Conservation (phyloP, 2,888 invertebrate species). For the Drosophila formosana region DNA sequence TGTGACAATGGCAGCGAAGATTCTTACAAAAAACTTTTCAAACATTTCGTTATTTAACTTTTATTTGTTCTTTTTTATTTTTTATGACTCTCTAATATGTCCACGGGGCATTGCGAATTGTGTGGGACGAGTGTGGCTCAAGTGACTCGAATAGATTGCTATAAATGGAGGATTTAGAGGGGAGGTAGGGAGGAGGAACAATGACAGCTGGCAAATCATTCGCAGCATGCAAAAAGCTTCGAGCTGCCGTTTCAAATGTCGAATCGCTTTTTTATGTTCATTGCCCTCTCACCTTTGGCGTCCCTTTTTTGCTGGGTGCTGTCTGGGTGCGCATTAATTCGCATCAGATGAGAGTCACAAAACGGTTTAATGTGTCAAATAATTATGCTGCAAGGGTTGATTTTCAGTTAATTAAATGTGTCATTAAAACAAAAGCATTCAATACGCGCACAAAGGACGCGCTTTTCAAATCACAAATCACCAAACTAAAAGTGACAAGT, state of each 20-base stretch:
- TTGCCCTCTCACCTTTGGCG: conserved; percentile 30
- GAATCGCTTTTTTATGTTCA: conserved; percentile 43
- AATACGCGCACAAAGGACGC: neutral
- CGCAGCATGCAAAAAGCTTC: conserved; percentile 23
- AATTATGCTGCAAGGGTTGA: conserved; percentile 62
- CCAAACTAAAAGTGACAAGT: conserved; percentile 1
- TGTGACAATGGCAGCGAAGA: conserved; percentile 11
- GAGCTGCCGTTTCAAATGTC: conserved; percentile 38
- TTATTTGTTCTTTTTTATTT: conserved; percentile 41
- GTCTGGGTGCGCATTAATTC: conserved; percentile 54
- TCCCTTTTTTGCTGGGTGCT: conserved; percentile 15
- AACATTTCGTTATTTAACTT: conserved; percentile 60
- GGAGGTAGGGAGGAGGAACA: neutral
- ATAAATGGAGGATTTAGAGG: neutral
- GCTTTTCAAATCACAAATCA: conserved; percentile 5
- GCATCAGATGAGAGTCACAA: conserved; percentile 69
- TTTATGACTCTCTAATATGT: conserved; percentile 60
- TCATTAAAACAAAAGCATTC: conserved; percentile 49
- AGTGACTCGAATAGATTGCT: neutral
- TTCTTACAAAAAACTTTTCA: conserved; percentile 40
- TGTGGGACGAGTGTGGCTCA: conserved; percentile 7
- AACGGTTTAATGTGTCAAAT: conserved; percentile 75
- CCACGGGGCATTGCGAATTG: conserved; percentile 56
- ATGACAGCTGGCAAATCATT: conserved; percentile 27
- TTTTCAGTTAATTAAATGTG: conserved; percentile 70